These are phyloP conservation scores for Rhea americana DNA, from an alignment of 2,113 vertebrate species.

Conservation along the genomic window DNA sequence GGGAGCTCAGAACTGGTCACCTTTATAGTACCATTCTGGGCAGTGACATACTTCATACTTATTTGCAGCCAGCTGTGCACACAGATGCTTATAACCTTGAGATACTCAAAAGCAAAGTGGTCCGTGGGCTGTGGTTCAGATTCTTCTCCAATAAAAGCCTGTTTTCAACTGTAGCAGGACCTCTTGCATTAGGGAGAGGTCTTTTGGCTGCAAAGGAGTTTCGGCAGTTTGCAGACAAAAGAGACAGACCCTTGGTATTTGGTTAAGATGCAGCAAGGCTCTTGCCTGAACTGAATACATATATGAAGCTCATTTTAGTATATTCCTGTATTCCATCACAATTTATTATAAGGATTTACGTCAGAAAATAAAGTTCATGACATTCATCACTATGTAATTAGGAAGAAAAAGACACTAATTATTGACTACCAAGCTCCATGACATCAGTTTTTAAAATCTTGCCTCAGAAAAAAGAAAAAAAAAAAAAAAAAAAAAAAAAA, in stretches of 20 bases:
- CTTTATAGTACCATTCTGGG: neutral
- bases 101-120: neutral
- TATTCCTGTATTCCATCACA: neutral
- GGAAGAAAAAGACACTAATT: neutral
- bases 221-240: neutral
- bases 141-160: neutral
- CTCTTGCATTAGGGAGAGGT: neutral
- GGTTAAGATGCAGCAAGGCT: neutral
- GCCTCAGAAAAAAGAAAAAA: neutral
- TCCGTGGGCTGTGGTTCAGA: neutral
- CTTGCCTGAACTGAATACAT: neutral
- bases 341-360: neutral
- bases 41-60: fast-evolving
- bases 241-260: neutral
- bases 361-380: slow-evolving; percentile 12
- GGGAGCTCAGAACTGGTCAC: neutral
- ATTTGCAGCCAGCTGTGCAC: neutral
- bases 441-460: neutral
- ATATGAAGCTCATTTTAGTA: neutral
- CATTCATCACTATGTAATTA: neutral
- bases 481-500: too few relatives aligned
- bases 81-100: neutral
- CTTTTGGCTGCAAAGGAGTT: neutral
- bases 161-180: neutral
- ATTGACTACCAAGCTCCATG: neutral